Evolutionary conservation across 2,797 vertebrate species (phyloP), one percentile per base, ranked within the genome.

Genomic region (Periophthalmus magnuspinnatus): DNA sequence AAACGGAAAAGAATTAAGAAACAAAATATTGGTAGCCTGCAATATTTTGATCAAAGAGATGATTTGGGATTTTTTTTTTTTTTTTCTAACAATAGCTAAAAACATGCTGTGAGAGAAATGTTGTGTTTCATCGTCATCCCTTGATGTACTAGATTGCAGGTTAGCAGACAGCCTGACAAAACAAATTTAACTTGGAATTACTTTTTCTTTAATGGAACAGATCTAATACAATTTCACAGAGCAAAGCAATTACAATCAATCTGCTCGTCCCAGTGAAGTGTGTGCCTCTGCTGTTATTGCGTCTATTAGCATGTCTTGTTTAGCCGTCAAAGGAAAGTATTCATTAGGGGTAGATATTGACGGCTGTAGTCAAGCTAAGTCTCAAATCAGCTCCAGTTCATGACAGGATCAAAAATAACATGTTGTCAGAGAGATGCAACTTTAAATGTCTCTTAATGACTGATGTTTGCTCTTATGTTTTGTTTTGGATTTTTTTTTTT

Each of bases 131-230:
- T 55, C 21, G n/a, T 2, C n/a, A n/a, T 24, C 8, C 9, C n/a
- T 55, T 24, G 54, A 55, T 55, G 22, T 55, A 11, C 17, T 16
- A 50, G 54, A 55, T 55, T 55, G 54, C 28, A 59, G 57, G 57
- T 59, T 59, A 59, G 24, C 13, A 19, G 11, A 33, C 14, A 33
- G 57, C 16, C 32, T 33, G 57, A 33, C 28, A 59, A 32, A 59
- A 59, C 57, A 59, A 59, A 32, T 3, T 59, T 59, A 60, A 34
- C 58, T 36, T 10, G 32, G 8, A 36, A 60, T 60, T 9, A 60
- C 32, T 60, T 60, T 60, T 60, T 60, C 8, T 60, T 36, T 60
- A 60, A 60, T 60, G 8, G 32, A 60, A 60, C 17, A 9, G 58
- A 36, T 21, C 58, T 36, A n/a, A 60, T 60, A 36, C 32, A 60